Base-by-base conservation (phyloP, 1,140 invertebrate species). In the Drosophila elegans region DNA sequence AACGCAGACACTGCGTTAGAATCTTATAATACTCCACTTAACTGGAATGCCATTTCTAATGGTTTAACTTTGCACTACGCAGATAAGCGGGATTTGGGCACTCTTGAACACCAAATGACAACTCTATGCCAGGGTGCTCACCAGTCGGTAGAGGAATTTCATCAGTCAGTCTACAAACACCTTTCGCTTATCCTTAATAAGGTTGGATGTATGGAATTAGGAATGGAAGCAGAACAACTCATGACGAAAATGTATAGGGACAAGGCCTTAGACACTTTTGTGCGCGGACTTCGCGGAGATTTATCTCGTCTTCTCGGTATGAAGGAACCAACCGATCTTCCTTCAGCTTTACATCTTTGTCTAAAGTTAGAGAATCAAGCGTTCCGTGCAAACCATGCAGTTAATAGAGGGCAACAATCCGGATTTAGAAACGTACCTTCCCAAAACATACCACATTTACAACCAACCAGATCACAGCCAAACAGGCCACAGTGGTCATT, bases 111-210 rank as follows among this genome's bases (percentile, higher is more conserved):
- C n/a, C 69, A 32, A 32, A 32, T 32, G 29, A 32, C 29, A 32
- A 32, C 29, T 32, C 29, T 32, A 71, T 27, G 49, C 0, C 60
- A 80, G 25, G 46, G 36, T 12, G 10, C 5, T 32, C 41, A 79
- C 4, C 63, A 74, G 10, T 32, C 6, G 29, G 29, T 67, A 1
- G 56, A 83, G 36, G 38, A 71, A 12, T 80, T 79, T 27, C 36
- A 82, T 68, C 61, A 59, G 6, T 7, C 21, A 55, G 69, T 80
- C 10, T 81, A 63, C 6, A 61, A 44, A 54, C 61, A 78, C 6
- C 12, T 73, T 16, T 64, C 69, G 4, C 16, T 75, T 7, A 75
- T 75, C 0, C n/a, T 78, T 10, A 76, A 76, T 21, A 21, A 21
- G 1, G 16, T 21, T 32, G n/a, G 13, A n/a, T 75, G 51, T 7